A percentile compares a stretch with the other conserved stretches of the same genome.
Conservation (phyloP, 2,797 vertebrate genomes). For the Sternarchorhynchus goeldii region DNA sequence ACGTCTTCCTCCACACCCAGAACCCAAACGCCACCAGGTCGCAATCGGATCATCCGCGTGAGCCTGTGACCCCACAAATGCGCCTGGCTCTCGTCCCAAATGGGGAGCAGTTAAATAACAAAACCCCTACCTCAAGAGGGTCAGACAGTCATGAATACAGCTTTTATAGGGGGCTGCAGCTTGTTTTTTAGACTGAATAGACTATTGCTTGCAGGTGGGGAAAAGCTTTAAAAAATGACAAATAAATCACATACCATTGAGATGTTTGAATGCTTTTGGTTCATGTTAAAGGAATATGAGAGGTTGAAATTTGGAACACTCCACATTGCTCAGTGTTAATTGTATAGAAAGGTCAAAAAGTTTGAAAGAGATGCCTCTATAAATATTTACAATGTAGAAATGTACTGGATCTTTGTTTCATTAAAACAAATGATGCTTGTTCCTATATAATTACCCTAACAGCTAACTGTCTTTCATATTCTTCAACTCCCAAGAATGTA, state of each 20-base stretch:
- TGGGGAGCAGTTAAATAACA: not conserved
- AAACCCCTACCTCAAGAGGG: not conserved
- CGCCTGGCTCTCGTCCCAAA: conserved; percentile 21
- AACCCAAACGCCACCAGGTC: not conserved
- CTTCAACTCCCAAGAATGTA: not conserved
- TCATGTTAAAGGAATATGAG: not conserved
- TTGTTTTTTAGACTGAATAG: conserved; percentile 16
- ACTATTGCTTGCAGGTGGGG: conserved; percentile 38
- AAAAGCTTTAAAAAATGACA: not conserved
- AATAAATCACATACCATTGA: not conserved
- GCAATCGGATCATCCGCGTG: conserved; percentile 21
- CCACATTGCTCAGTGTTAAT: too few species aligned
- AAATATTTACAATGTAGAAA: not conserved
- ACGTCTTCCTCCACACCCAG: not conserved
- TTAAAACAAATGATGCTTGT: not conserved
- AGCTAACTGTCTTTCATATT: conserved; percentile 9
- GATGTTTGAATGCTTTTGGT: not conserved
- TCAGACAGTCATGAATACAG: conserved; percentile 32
- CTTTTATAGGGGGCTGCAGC: conserved; percentile 22
- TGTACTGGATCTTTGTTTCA: conserved; percentile 9
- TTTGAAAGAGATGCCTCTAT: not conserved
- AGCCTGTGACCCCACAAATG: conserved; percentile 9
- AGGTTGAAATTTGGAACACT: conserved; percentile 17
- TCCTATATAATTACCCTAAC: not conserved
- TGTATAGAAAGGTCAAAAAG: too few species aligned